A percentile compares a stretch with the other conserved stretches of the same genome.
Evolutionary conservation across 2,113 vertebrate species (phyloP).

Genomic region (Reinhardtius hippoglossoides): DNA sequence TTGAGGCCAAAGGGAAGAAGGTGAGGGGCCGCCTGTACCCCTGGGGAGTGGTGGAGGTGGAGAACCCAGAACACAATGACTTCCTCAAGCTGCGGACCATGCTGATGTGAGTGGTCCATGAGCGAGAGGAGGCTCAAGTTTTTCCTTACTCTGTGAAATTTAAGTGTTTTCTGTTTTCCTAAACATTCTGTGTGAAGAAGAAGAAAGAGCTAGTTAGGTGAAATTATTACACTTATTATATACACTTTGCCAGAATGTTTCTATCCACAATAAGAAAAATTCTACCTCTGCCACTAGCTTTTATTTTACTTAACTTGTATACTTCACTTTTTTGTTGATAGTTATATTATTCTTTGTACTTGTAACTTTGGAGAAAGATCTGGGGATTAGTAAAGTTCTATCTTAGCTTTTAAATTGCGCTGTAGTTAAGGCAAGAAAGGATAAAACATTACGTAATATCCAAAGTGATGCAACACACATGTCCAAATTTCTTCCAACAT

Average conservation of each 20-base stretch:
- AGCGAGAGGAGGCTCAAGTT: neutral
- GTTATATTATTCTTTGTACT: too few relatives aligned
- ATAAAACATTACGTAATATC: neutral
- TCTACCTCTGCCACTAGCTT: neutral
- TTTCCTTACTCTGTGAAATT: neutral
- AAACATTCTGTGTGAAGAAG: neutral
- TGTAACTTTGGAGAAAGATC: too few relatives aligned
- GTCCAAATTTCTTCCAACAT: neutral
- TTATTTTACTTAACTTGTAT: too few relatives aligned
- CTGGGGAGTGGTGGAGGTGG: conserved; percentile 98
- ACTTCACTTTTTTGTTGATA: too few relatives aligned
- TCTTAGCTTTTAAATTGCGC: neutral
- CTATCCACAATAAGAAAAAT: neutral
- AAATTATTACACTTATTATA: too few relatives aligned
- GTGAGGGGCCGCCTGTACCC: conserved; percentile 97
- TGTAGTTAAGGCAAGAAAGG: neutral
- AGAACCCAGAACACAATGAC: conserved; percentile 98
- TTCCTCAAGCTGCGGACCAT: conserved; percentile 98
- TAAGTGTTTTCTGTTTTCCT: neutral
- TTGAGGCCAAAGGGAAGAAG: conserved; percentile 99
- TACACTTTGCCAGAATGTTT: neutral
- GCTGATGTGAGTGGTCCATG: conserved; percentile 89
- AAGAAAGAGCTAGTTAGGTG: neutral
- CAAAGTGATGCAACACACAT: neutral
- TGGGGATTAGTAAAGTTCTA: too few relatives aligned